phyloP scores from a whole-genome alignment of 1,140 invertebrate genomes.

The Sminthurides bifidus region DNA sequence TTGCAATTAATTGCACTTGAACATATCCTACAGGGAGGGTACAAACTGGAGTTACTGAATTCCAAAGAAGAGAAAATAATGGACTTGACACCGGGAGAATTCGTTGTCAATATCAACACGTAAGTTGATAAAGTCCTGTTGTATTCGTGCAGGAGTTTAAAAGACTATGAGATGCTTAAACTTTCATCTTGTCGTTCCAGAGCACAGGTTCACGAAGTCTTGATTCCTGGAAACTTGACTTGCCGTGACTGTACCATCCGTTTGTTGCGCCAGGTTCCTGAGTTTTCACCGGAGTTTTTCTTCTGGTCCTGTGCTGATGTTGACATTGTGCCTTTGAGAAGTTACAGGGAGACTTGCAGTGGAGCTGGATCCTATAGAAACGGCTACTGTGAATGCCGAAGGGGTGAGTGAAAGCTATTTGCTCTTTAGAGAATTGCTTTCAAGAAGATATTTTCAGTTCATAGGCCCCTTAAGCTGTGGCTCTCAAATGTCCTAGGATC shows the following conservation, averaged over 20 bases:
- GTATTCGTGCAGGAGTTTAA: too few species aligned
- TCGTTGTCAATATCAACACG: background rate
- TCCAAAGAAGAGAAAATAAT: conserved; percentile 62
- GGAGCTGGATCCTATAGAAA: conserved; percentile 63
- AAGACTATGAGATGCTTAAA: conserved; percentile 5
- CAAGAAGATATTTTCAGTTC: background rate
- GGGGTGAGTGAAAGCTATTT: background rate
- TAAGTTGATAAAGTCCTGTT: conserved; percentile 6
- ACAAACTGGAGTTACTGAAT: conserved; percentile 68
- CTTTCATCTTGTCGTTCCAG: conserved; percentile 41
- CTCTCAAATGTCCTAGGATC: too few species aligned
- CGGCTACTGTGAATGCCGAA: conserved; percentile 39
- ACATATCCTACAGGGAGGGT: conserved; percentile 74
- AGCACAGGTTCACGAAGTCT: conserved; percentile 64
- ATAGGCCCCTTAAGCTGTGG: background rate
- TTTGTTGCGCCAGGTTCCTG: conserved; percentile 70
- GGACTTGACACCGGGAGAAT: conserved; percentile 58
- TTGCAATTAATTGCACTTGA: too few species aligned
- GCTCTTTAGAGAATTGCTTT: background rate
- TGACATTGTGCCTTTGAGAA: conserved; percentile 58
- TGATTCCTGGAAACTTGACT: conserved; percentile 62
- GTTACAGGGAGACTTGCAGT: conserved; percentile 66
- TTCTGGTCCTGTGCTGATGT: conserved; percentile 95
- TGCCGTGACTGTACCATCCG: conserved; percentile 82
- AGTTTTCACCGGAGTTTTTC: conserved; percentile 70